These are phyloP conservation scores for Anableps anableps DNA, from an alignment of 2,797 vertebrate genomes.

Conservation along the genomic window DNA sequence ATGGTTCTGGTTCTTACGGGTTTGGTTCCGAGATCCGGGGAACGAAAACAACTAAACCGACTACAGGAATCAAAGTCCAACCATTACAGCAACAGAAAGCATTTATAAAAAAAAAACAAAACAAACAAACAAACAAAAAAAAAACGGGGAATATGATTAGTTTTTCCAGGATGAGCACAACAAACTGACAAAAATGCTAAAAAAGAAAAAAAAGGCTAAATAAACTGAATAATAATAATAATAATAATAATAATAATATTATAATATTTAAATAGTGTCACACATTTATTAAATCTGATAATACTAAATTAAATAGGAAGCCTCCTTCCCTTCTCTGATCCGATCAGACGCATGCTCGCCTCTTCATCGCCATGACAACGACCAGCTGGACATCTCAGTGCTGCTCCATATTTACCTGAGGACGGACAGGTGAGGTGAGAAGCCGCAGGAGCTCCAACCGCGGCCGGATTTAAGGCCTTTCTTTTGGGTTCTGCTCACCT, in stretches of 20 bases:
- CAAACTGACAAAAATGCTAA: slow-evolving; percentile 76
- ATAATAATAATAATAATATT: slow-evolving; percentile 75
- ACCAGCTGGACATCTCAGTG: slow-evolving; percentile 80
- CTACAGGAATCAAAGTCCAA: slow-evolving; percentile 65
- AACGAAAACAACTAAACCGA: slow-evolving; percentile 70
- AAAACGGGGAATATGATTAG: slow-evolving; percentile 56
- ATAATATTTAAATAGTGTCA: slow-evolving; percentile 90
- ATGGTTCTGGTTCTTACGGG: slow-evolving; percentile 22
- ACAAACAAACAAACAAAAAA: no score
- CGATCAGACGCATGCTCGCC: slow-evolving; percentile 79
- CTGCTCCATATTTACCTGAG: slow-evolving; percentile 81
- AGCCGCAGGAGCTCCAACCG: not conserved
- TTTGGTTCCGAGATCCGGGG: slow-evolving; percentile 62
- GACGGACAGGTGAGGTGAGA: slow-evolving; percentile 42
- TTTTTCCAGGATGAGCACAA: slow-evolving; percentile 82
- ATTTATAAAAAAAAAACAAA: slow-evolving; percentile 33
- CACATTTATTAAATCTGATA: slow-evolving; percentile 87
- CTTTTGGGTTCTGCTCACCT: slow-evolving; percentile 61
- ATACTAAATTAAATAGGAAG: slow-evolving; percentile 89
- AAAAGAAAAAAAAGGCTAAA: slow-evolving; percentile 80
- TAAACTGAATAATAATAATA: slow-evolving; percentile 82
- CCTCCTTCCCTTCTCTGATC: slow-evolving; percentile 70
- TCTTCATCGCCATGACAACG: slow-evolving; percentile 75
- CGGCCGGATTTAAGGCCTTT: not conserved
- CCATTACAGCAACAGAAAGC: slow-evolving; percentile 70